These are phyloP conservation scores for Megalops atlanticus DNA, from an alignment of 2,113 vertebrate species.

Conservation along the genomic window DNA sequence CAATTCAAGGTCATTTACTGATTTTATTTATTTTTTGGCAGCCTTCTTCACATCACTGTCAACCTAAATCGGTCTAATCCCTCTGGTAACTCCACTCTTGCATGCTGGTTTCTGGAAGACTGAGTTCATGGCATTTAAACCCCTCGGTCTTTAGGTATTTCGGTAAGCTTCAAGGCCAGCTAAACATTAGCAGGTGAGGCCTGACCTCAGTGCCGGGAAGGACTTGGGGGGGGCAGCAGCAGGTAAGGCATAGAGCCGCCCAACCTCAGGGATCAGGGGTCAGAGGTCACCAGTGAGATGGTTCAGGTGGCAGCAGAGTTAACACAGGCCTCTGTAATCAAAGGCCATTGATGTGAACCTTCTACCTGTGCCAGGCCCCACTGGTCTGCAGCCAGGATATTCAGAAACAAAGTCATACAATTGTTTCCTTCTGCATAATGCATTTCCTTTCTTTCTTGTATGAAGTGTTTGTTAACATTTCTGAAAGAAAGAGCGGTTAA, in stretches of 20 bases:
- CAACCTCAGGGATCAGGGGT: not conserved
- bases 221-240: not conserved
- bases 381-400: not conserved
- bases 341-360: not conserved
- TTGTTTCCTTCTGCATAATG: not conserved
- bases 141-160: not conserved
- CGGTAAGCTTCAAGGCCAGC: not conserved
- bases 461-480: not conserved
- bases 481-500: not conserved
- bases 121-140: not conserved
- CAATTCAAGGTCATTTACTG: not conserved
- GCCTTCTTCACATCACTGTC: not conserved
- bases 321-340: not conserved
- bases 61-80: no score
- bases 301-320: not conserved
- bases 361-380: not conserved
- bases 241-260: not conserved
- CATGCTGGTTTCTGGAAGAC: not conserved
- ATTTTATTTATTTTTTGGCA: not conserved
- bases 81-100: no score
- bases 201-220: not conserved
- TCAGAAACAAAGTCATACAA: not conserved
- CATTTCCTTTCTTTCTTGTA: not conserved
- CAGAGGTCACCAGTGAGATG: not conserved
- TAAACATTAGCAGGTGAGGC: not conserved